Evolutionary conservation across 2,888 invertebrate species (phyloP), one percentile per base, ranked within the genome.

Genomic region (Acanthopleura granulata): DNA sequence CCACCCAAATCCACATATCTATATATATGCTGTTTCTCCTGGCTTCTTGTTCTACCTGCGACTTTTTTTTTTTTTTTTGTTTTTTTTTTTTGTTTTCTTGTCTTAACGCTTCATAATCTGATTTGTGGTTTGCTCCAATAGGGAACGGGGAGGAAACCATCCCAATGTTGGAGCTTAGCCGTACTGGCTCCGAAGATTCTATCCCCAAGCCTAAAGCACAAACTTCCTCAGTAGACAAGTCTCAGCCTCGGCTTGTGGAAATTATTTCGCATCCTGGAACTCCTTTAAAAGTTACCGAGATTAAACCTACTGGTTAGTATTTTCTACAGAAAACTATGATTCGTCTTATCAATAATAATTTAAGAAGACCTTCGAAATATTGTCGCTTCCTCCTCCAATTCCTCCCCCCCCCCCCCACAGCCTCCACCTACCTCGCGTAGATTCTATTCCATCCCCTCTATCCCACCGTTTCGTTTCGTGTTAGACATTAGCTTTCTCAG

Each of bases 81-180:
- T 51, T 51, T 18, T 18, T 51, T 15, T 15, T 51, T 51, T 51
- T 51, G 18, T 51, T 51, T 14, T 51, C 51, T 57, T 57, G 22
- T 57, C 22, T 57, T 66, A 27, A 66, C 29, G 25, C 66, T 27
- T 66, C 29, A 27, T 66, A 6, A 27, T 25, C 14, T 57, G 25
- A 22, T 66, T 66, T 27, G 25, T 66, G 57, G 57, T 57, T 22
- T 57, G 22, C 3, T 57, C 51, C 30, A 12, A 27, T 61, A 80
- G 81, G 87, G 78, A 87, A 86, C 80, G 88, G 87, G 57, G 89
- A 89, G 79, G 89, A 89, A 79, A 84, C 86, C 61, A 87, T 89
- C 74, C 89, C 89, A 30, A 88, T 89, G 89, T 79, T 89, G 82
- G 86, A 86, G 89, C 83, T 89, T 78, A 89, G 89, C 82, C 88